Conservation (phyloP, 2,888 invertebrate genomes). For the Thera obeliscata region DNA sequence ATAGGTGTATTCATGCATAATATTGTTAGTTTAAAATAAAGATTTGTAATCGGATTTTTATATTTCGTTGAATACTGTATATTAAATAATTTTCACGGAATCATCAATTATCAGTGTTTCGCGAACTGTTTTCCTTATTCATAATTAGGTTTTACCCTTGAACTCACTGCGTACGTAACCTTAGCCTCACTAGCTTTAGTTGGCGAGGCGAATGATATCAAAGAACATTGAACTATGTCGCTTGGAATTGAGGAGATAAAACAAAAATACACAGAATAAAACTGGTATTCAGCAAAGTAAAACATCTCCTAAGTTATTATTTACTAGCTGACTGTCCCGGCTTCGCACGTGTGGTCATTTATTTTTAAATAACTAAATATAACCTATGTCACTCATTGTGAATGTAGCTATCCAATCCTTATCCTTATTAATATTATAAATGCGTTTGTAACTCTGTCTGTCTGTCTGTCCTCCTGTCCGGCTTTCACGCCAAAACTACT, state of each 20-base stretch:
- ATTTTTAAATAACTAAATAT: too few relatives aligned
- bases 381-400: too few relatives aligned
- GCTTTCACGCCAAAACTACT: too few relatives aligned
- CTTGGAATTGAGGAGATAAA: constrained; percentile 25
- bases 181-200: constrained; percentile 26
- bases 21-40: not conserved
- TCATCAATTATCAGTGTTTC: constrained; percentile 11
- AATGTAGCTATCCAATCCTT: too few relatives aligned
- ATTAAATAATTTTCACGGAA: constrained; percentile 7
- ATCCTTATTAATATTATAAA: too few relatives aligned
- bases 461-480: too few relatives aligned
- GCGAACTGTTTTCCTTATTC: constrained; percentile 14
- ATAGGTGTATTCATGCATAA: too few relatives aligned
- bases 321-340: too few relatives aligned
- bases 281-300: not conserved
- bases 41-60: not conserved
- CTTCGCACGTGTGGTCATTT: too few relatives aligned
- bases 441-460: too few relatives aligned
- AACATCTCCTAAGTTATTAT: not conserved
- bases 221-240: constrained; percentile 53
- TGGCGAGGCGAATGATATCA: constrained; percentile 37
- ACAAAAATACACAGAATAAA: constrained; percentile 2
- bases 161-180: constrained; percentile 25
- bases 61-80: not conserved
- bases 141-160: constrained; percentile 21